phyloP scores from a whole-genome alignment of 2,888 invertebrate species.

The Apodemia mormo region DNA sequence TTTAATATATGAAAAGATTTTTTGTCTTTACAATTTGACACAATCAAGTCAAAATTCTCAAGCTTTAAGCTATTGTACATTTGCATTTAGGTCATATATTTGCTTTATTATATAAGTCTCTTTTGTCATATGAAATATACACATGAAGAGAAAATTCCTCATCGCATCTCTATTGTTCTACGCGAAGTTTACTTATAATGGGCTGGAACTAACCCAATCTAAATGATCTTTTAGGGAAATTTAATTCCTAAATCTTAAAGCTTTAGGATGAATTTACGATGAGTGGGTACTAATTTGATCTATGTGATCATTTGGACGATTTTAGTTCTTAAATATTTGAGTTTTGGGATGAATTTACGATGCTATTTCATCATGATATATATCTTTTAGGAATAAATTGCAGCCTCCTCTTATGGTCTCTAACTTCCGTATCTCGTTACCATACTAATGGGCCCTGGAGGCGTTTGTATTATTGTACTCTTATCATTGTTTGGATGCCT shows the following conservation, averaged over 20 bases:
- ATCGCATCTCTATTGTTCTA: conserved; percentile 31
- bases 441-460: conserved; percentile 61
- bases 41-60: neutral
- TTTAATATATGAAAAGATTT: neutral
- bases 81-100: conserved; percentile 16
- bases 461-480: conserved; percentile 50
- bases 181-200: conserved; percentile 31
- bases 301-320: conserved; percentile 4
- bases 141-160: conserved; percentile 22
- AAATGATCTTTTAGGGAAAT: conserved; percentile 9
- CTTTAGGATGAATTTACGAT: conserved; percentile 2
- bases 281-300: conserved; percentile 9
- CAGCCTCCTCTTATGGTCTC: conserved; percentile 34
- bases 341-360: conserved; percentile 19
- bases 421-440: conserved; percentile 46
- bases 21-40: neutral
- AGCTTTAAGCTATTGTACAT: neutral
- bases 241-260: conserved; percentile 1
- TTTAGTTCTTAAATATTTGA: neutral
- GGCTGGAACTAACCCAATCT: conserved; percentile 16
- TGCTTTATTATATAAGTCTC: conserved; percentile 16
- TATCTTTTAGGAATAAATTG: conserved; percentile 18
- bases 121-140: conserved; percentile 16
- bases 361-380: conserved; percentile 9
- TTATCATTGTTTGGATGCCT: conserved; percentile 35